Evolutionary conservation across 2,113 vertebrate species (phyloP), one percentile per base, ranked within the genome.

Genomic region (Alosa alosa): DNA sequence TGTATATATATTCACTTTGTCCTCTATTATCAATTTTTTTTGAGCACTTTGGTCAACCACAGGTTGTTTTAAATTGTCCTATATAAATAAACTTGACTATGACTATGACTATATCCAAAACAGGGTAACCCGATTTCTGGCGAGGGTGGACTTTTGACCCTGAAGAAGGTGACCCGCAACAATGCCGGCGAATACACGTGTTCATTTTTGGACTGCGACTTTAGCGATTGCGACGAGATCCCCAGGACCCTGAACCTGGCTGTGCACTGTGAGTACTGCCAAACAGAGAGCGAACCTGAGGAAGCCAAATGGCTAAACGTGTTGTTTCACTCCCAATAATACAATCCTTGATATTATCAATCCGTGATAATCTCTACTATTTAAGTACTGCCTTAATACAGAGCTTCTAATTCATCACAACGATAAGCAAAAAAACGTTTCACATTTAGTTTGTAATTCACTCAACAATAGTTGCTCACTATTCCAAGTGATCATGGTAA

Each of bases 241-340:
- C 83, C 1, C 17, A 91, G 89, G 82, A 88, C 44, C 0, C 88
- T 96, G 84, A 47, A 0, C 46, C 90, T 98, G 25, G 41, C 0
- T 0, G 95, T 98, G n/a, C 88, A 96, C 87, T 95, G 97, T 97
- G 92, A 97, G 97, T 93, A 39, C 45, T 6, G 8, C n/a, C 25
- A 36, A 72, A 36, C 64, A 36, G 15, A 20, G 55, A 6, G 41
- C 41, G 41, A 4, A 44, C 41, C 41, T 44, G 41, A 44, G 41
- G 2, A 4, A 44, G 41, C 41, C 41, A 44, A 44, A 44, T 44
- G 41, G 41, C 41, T 0, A 44, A 8, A 49, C 7, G 41, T 44
- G 41, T 31, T 31, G 31, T 31, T 31, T 31, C 31, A 31, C 41
- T 44, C 41, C 41, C 41, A 44, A 44, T 44, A 44, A 44, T 3